Base-by-base conservation (phyloP, 2,797 vertebrate species). In the Phrynocephalus guinanensis region DNA sequence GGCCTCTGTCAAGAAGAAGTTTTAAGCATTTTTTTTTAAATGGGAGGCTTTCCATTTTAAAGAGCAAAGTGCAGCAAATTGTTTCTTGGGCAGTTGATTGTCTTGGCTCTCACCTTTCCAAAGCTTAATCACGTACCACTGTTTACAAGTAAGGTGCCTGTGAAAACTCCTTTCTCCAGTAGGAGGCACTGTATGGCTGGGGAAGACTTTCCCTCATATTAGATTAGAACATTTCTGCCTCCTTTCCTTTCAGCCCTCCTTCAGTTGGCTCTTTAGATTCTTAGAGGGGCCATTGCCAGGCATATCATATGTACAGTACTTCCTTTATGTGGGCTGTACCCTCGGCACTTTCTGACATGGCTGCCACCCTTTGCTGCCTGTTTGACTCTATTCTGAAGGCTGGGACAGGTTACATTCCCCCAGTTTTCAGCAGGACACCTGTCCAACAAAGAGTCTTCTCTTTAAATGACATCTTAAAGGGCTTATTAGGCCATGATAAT, bases 1-100 rank as follows among this genome's bases (percentile, higher is more conserved):
- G 86, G 75, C 67, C 73, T 93, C 94, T 95, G 91, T 92, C 87
- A 91, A 94, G 88, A 67, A 92, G 85, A 89, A 85, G 83, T 92
- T 93, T 85, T 91, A 93, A 90, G 89, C 91, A 93, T 94, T 92
- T 92, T 92, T 96, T 94, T 93, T 33, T 1, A 18, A 75, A 79
- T 94, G 90, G 67, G 83, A 86, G 71, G 44, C 68, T 92, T 94
- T 95, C 91, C 44, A 87, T 91, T 93, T 91, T 94, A 77, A 84
- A 92, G 84, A 92, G 89, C 78, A 91, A 90, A 89, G 72, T 68
- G 86, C 4, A n/a, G 44, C 86, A 5, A 93, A 88, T 84, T 52
- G 86, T 92, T 94, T 93, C 76, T 91, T 77, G 91, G 90, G 81
- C 77, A 83, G 92, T 79, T 92, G 0, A 0, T 95, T 92, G 90